These are phyloP conservation scores for Psammodynastes pulverulentus DNA, from an alignment of 2,113 vertebrate species.

Conservation along the genomic window DNA sequence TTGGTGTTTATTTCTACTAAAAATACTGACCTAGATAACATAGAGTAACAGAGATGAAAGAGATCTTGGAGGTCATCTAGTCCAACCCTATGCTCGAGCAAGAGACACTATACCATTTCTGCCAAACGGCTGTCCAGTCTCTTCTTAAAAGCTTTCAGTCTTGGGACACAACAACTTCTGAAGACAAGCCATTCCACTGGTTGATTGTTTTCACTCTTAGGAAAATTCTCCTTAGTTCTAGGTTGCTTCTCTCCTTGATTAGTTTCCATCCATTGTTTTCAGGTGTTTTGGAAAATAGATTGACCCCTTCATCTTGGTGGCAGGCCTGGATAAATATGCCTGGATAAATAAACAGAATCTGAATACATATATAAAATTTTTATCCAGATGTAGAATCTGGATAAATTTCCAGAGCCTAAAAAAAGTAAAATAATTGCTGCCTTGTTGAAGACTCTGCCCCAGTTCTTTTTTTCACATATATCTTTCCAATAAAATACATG, in stretches of 20 bases:
- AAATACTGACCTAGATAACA: not conserved
- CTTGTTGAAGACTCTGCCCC: not conserved
- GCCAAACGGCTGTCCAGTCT: not conserved
- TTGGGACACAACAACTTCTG: not conserved
- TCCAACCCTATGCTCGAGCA: not conserved
- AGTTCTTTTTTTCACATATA: not conserved
- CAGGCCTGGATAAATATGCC: not conserved
- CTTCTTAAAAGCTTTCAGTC: not conserved
- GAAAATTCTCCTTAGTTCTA: not conserved
- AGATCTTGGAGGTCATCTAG: not conserved
- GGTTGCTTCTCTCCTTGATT: not conserved
- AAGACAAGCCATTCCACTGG: not conserved
- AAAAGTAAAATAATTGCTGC: not conserved
- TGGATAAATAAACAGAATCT: not conserved
- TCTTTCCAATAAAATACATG: not conserved
- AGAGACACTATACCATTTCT: not conserved
- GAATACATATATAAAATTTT: not conserved
- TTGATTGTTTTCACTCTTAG: not conserved
- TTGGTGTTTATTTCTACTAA: not conserved
- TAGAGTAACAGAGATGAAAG: not conserved
- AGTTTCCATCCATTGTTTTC: not conserved
- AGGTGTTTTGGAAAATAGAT: not conserved
- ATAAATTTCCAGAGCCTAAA: conserved; percentile 6
- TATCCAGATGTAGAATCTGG: not conserved
- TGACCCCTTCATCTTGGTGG: not conserved